Conservation (phyloP, 2,888 invertebrate species). For the Cyrtodaria siliqua region DNA sequence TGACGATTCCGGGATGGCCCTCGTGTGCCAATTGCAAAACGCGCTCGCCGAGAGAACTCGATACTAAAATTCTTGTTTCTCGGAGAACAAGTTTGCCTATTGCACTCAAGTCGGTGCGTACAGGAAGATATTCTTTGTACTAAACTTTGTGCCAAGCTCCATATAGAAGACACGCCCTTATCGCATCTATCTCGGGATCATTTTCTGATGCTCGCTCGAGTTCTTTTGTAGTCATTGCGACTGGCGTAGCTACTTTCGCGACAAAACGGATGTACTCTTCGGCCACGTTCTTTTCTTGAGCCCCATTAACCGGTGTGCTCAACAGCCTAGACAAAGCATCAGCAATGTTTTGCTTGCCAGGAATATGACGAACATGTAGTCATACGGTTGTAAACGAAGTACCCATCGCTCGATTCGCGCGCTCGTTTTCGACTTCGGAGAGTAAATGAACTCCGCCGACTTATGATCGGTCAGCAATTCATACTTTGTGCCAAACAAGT, state of each 20-base stretch:
- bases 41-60: not conserved
- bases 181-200: constrained; percentile 22
- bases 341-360: constrained; percentile 38
- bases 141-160: constrained; percentile 15
- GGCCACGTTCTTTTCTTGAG: not conserved
- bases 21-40: constrained; percentile 11
- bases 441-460: constrained; percentile 62
- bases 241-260: constrained; percentile 29
- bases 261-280: constrained; percentile 26
- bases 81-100: constrained; percentile 18
- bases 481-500: constrained; percentile 4
- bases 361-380: constrained; percentile 42
- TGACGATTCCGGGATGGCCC: constrained; percentile 21
- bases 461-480: constrained; percentile 20
- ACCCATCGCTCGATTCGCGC: constrained; percentile 71
- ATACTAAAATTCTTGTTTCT: constrained; percentile 22
- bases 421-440: constrained; percentile 62
- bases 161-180: constrained; percentile 10
- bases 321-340: constrained; percentile 37
- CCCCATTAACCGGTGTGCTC: constrained; percentile 3
- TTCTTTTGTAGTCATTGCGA: no score
- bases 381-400: constrained; percentile 60
- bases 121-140: constrained; percentile 16
- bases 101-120: constrained; percentile 27
- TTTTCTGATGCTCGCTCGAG: constrained; percentile 25